Evolutionary conservation across 2,113 vertebrate species (phyloP).

Genomic region (Mesembrinibis cayennensis): DNA sequence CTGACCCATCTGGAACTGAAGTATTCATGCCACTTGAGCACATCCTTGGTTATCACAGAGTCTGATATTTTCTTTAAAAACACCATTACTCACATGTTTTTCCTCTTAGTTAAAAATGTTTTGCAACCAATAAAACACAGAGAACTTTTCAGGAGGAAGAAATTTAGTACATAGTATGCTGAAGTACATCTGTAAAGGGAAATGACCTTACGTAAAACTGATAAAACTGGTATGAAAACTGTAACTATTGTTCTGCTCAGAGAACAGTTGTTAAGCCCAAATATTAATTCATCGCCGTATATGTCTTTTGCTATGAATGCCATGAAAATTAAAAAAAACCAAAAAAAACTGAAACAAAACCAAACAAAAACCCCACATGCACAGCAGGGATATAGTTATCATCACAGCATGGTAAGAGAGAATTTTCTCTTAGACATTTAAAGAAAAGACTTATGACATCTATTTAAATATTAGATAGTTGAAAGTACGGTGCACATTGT

Average conservation of each 20-base stretch:
- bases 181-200: background rate
- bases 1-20: constrained; percentile 78
- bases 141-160: background rate
- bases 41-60: constrained; percentile 62
- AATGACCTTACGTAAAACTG: background rate
- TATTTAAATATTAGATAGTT: background rate
- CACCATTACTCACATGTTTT: constrained; percentile 15
- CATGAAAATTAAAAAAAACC: background rate
- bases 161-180: background rate
- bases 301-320: background rate
- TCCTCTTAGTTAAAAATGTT: constrained; percentile 22
- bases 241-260: background rate
- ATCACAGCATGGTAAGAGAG: background rate
- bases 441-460: background rate
- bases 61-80: constrained; percentile 71
- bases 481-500: background rate
- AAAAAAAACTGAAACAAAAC: background rate
- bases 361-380: background rate
- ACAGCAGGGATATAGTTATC: background rate
- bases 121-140: background rate
- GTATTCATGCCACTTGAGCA: constrained; percentile 76
- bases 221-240: background rate
- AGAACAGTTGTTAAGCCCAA: background rate
- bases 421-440: background rate
- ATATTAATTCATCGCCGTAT: background rate